These are phyloP conservation scores for Fukomys damarensis DNA, from an alignment of 2,113 vertebrate species.

Conservation along the genomic window DNA sequence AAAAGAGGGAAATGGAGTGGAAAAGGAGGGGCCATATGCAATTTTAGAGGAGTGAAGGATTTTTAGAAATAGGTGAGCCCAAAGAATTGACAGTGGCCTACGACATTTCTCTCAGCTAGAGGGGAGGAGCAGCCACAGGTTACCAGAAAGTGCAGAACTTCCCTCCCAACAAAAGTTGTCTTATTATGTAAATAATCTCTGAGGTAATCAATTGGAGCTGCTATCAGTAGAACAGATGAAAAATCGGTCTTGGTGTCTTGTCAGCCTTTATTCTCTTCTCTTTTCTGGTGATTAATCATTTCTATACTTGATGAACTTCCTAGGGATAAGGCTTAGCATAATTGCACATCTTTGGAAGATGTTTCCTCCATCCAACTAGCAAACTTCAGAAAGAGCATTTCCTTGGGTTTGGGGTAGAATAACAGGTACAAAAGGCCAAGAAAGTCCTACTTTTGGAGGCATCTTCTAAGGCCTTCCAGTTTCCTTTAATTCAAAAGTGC, in stretches of 20 bases:
- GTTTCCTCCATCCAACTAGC: not conserved
- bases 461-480: not conserved
- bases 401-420: not conserved
- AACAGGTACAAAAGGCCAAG: no score
- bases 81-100: not conserved
- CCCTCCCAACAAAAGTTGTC: no score
- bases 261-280: not conserved
- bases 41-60: not conserved
- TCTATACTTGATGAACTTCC: not conserved
- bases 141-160: not conserved
- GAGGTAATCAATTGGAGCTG: no score
- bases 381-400: not conserved
- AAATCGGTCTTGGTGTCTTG: not conserved
- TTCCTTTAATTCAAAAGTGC: not conserved
- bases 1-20: not conserved
- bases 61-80: not conserved
- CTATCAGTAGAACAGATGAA: not conserved
- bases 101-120: not conserved
- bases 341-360: not conserved
- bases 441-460: not conserved
- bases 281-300: not conserved
- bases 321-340: not conserved
- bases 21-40: not conserved
- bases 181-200: not conserved
- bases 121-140: not conserved